Evolutionary conservation across 2,113 vertebrate genomes (phyloP).

Genomic region (Tinamus guttatus): DNA sequence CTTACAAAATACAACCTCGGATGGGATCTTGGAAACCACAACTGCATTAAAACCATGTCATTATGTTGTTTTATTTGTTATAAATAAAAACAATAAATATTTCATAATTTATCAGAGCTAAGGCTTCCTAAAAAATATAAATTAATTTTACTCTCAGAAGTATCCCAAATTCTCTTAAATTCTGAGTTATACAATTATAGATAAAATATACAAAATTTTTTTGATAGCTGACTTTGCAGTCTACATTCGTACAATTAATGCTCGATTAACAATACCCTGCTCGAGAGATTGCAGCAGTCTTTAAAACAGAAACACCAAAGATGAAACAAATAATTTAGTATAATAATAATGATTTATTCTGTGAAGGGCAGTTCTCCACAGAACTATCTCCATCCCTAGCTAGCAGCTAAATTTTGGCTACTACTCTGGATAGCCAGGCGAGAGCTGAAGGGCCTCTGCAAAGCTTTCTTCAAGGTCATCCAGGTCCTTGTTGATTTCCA

Average conservation of each 20-base stretch:
- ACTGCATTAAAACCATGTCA: not conserved
- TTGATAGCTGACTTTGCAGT: not conserved
- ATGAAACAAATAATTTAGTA: not conserved
- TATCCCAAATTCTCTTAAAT: not conserved
- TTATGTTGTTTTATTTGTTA: slow-evolving; percentile 6
- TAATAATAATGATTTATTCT: not conserved
- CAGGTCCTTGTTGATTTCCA: slow-evolving; percentile 6
- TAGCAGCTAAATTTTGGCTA: not conserved
- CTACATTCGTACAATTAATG: not conserved
- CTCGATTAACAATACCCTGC: not conserved
- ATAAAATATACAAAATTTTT: not conserved
- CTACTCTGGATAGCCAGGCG: not conserved
- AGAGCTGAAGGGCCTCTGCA: not conserved
- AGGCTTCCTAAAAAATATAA: slow-evolving; percentile 24
- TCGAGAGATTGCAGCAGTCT: not conserved
- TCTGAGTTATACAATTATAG: not conserved
- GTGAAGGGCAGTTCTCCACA: not conserved
- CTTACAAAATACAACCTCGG: not conserved
- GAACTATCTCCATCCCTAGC: not conserved
- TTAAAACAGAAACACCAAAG: not conserved
- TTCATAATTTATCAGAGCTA: not conserved
- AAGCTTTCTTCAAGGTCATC: slow-evolving; percentile 37
- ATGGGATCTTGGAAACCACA: not conserved
- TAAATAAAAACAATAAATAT: slow-evolving; percentile 32
- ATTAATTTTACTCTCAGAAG: slow-evolving; percentile 3